Percentiles rank a stretch among this genome's conserved stretches.
phyloP scores from a whole-genome alignment of 2,113 vertebrate genomes.

The Rhinolophus sinicus region DNA sequence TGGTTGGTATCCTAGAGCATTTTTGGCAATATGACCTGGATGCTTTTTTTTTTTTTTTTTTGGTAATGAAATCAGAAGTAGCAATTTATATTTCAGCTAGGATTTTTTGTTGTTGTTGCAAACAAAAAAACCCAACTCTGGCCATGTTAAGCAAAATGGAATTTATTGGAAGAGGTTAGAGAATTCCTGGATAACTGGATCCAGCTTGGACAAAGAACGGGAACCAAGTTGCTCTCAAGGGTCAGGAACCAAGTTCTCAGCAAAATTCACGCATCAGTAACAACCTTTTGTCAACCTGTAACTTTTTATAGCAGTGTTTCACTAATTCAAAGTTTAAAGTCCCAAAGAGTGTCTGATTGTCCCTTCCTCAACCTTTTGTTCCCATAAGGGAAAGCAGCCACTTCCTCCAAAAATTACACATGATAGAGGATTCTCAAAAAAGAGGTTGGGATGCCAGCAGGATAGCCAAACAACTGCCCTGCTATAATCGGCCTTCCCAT shows the following conservation, averaged over 20 bases:
- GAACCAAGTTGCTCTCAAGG: background rate
- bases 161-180: constrained; percentile 16
- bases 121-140: background rate
- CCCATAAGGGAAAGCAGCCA: background rate
- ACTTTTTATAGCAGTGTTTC: background rate
- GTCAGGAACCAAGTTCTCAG: background rate
- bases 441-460: background rate
- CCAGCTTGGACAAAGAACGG: constrained; percentile 1
- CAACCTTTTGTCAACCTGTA: background rate
- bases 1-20: background rate
- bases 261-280: background rate
- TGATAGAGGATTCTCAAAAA: background rate
- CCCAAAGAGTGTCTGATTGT: background rate
- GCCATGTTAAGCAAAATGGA: background rate
- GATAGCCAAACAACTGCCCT: background rate
- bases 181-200: constrained; percentile 44
- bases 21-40: background rate
- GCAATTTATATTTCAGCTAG: background rate
- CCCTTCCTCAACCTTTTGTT: background rate
- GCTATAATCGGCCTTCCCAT: background rate
- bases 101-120: background rate
- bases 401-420: background rate
- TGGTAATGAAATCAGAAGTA: background rate
- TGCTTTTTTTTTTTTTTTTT: background rate
- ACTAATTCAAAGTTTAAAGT: background rate